phyloP scores from a whole-genome alignment of 2,888 invertebrate species.

The Agrochola macilenta region DNA sequence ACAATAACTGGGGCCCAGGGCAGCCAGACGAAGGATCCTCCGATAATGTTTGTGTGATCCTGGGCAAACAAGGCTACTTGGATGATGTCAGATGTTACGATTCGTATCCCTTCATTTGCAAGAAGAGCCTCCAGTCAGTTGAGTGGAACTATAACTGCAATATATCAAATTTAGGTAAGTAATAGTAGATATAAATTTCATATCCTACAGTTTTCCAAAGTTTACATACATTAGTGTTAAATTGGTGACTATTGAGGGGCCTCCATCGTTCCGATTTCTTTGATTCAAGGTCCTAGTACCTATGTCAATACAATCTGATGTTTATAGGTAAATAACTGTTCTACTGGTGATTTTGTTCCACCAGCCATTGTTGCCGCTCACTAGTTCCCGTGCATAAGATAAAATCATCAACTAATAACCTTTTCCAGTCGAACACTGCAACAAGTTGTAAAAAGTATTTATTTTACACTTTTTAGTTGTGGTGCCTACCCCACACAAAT shows the following conservation, averaged over 20 bases:
- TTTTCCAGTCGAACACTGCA: no score
- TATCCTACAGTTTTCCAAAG: neutral
- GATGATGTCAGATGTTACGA: neutral
- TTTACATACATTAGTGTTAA: neutral
- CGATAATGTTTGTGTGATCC: neutral
- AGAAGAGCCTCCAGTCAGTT: slow-evolving; percentile 72
- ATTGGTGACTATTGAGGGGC: neutral
- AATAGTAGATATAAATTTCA: neutral
- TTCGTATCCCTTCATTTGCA: slow-evolving; percentile 75
- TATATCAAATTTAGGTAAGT: slow-evolving; percentile 71
- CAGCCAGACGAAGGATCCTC: no score
- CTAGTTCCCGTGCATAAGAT: no score
- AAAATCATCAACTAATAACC: no score
- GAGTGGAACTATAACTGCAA: slow-evolving; percentile 79
- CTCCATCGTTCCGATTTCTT: neutral
- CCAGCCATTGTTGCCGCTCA: no score
- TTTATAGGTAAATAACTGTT: no score
- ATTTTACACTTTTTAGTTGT: no score
- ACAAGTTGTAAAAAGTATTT: no score
- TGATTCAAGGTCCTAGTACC: neutral
- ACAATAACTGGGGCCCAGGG: no score
- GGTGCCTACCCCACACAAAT: no score
- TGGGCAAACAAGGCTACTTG: neutral
- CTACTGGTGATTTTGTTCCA: no score
- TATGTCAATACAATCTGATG: no score